Evolutionary conservation across 2,888 invertebrate genomes (phyloP), one percentile per base, ranked within the genome.

Genomic region (Protonemura montana): DNA sequence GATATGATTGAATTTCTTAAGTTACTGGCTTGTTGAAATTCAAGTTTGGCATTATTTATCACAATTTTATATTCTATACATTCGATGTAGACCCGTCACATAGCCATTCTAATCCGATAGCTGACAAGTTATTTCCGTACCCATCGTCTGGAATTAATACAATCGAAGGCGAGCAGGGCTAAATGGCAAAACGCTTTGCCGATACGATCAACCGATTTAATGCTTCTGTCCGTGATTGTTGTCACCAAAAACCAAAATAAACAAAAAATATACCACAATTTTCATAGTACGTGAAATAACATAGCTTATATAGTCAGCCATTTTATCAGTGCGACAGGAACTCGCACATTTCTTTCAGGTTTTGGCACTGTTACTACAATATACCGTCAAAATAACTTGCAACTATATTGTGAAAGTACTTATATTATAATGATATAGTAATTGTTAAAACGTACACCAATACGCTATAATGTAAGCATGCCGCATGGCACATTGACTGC

Each of bases 141-240:
- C 59, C 59, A 59, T 7, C 1, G 59, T 10, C 59, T 59, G 59
- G 59, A 59, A 59, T 59, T 21, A 7, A 10, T 3, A 21, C 16
- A 7, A 59, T 59, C 59, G 59, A 59, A 59, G 1, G 59, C 59
- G 59, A 21, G 21, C 59, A 3, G 1, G 16, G 59, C 59, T 7
- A 59, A 59, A 59, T 59, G 2, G 10, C 16, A 3, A 59, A 21
- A 59, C 21, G 81, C 81, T 81, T 81, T 29, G 81, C 81, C 3
- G 30, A 81, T 81, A 59, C 30, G 81, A 28, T 5, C 5, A 28
- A 81, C 30, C 81, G 28, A 29, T 29, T 59, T 59, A 29, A n/a
- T 81, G 81, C 81, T 91, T 92, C 91, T 91, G 91, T 91, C 91
- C 92, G 91, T 91, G 90, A 90, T 89, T 90, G 91, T 91, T 91